phyloP scores from a whole-genome alignment of 2,888 invertebrate genomes.

The Sphaerophoria taeniata region DNA sequence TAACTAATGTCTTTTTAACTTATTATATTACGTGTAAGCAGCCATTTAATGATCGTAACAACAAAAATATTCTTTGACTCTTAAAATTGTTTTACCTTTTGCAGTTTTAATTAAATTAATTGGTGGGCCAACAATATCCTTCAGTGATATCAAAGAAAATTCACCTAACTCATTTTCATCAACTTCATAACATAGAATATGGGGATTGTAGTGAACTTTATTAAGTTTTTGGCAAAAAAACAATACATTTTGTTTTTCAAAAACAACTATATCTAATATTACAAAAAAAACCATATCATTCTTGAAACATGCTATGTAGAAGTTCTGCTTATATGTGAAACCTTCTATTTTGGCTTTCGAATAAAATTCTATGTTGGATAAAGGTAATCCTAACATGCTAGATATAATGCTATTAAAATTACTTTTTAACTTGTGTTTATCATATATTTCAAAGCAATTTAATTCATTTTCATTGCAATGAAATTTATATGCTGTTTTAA shows the following conservation, averaged over 20 bases:
- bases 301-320: slow-evolving; percentile 51
- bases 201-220: too few relatives aligned
- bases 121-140: slow-evolving; percentile 45
- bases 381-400: neutral
- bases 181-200: slow-evolving; percentile 37
- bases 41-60: slow-evolving; percentile 9
- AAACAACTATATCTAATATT: slow-evolving; percentile 42
- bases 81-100: slow-evolving; percentile 36
- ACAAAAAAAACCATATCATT: slow-evolving; percentile 54
- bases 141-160: slow-evolving; percentile 33
- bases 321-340: slow-evolving; percentile 42
- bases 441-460: slow-evolving; percentile 28
- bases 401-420: slow-evolving; percentile 54
- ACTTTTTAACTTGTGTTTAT: slow-evolving; percentile 50
- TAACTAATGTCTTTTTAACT: neutral
- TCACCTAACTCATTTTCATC: slow-evolving; percentile 36
- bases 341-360: slow-evolving; percentile 41
- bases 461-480: neutral
- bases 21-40: slow-evolving; percentile 14
- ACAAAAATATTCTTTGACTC: slow-evolving; percentile 46
- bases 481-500: slow-evolving; percentile 72
- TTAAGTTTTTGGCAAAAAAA: slow-evolving; percentile 43
- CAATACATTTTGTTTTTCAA: slow-evolving; percentile 39
- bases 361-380: slow-evolving; percentile 48
- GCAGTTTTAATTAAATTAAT: slow-evolving; percentile 49